Conservation (phyloP, 1,140 invertebrate species). For the Homalodisca vitripennis region DNA sequence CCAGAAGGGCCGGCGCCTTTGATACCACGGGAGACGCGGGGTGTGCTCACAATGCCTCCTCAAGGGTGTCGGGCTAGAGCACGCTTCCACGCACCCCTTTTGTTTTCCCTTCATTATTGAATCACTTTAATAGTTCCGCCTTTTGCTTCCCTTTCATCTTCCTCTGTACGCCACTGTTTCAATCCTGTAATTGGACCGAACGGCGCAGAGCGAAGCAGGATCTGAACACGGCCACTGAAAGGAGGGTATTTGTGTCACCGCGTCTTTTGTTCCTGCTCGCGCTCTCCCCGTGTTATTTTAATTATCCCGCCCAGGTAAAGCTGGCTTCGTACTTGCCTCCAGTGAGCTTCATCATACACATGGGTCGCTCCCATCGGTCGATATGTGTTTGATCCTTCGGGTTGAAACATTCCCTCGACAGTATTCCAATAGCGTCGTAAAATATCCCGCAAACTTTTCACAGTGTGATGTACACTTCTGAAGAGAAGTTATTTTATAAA, state of each 20-base stretch:
- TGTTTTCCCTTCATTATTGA: constrained; percentile 22
- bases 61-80: not conserved
- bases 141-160: not conserved
- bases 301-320: not conserved
- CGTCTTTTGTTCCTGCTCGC: not conserved
- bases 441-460: not conserved
- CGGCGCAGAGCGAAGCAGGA: not conserved
- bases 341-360: not conserved
- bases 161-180: constrained; percentile 6
- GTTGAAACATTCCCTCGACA: not conserved
- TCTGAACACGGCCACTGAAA: not conserved
- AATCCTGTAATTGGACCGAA: constrained; percentile 1
- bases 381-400: not conserved
- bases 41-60: not conserved
- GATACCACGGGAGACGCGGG: not conserved
- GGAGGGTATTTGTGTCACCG: not conserved
- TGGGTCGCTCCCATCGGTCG: not conserved
- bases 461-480: too few species aligned
- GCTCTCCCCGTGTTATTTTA: not conserved
- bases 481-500: too few species aligned
- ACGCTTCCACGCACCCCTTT: not conserved
- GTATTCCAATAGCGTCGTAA: not conserved
- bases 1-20: not conserved
- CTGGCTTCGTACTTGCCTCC: not conserved
- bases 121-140: constrained; percentile 20